Percentiles rank a stretch among this genome's conserved stretches.
Conservation (phyloP, 2,888 invertebrate species). For the Dioctria rufipes region DNA sequence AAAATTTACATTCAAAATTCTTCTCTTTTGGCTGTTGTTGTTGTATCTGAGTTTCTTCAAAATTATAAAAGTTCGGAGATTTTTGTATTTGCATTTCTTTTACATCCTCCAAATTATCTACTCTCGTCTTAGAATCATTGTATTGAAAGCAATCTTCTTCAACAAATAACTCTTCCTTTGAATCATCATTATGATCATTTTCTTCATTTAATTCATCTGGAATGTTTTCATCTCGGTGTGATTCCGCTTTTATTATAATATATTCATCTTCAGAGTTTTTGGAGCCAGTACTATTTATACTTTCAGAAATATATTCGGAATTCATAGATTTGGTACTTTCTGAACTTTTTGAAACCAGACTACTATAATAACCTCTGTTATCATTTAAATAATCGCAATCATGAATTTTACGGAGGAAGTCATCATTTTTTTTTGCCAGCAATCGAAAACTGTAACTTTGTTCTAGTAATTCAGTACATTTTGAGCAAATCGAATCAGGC, state of each 20-base stretch:
- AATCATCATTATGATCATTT: neutral
- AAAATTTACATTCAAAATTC: neutral
- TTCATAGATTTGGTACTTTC: no score
- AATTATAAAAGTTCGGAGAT: no score
- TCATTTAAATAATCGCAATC: constrained; percentile 18
- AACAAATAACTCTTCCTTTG: neutral
- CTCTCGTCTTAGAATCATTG: neutral
- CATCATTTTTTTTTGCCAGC: neutral
- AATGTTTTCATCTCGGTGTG: no score
- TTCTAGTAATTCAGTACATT: neutral
- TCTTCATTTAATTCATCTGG: neutral
- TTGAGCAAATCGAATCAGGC: constrained; percentile 19
- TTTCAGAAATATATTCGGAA: no score
- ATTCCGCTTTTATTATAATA: neutral
- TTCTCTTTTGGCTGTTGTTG: constrained; percentile 7
- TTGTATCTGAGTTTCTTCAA: no score
- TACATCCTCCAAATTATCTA: neutral
- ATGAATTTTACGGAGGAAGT: constrained; percentile 11
- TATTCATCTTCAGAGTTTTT: constrained; percentile 3
- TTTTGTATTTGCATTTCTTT: no score
- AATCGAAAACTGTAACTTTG: constrained; percentile 13
- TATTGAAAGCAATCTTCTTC: neutral
- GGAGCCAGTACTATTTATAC: neutral
- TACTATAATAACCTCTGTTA: neutral
- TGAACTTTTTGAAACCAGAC: no score